Base-by-base conservation (phyloP, 1,140 invertebrate genomes). In the Pteromalus puparum region DNA sequence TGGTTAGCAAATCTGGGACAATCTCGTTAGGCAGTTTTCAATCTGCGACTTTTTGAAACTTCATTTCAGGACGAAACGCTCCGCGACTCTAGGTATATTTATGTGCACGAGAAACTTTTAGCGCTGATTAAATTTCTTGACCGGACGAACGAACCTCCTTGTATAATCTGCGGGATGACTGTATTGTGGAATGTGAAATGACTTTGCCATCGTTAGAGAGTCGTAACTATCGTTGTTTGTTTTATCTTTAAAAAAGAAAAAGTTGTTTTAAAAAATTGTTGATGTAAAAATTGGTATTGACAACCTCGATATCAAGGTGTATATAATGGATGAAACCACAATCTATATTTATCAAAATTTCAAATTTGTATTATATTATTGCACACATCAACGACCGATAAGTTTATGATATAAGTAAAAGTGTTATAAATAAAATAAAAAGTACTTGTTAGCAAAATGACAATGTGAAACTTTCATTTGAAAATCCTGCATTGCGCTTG, bases 91-190 rank as follows among this genome's bases (percentile, higher is more conserved):
- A 21, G 21, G 53, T 61, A n/a, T 61, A 61, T 21, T 61, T 61
- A 9, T n/a, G 53, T 61, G 5, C 21, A 21, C 53, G 15, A 61
- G n/a, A 61, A 61, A 18, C 18, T 61, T 48, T 61, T 61, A 61
- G 53, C 53, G 18, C 53, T 61, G 53, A 61, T 61, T 61, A 61
- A 61, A 61, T 61, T 61, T 61, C 53, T 61, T 61, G 53, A 61
- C 53, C 21, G 53, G 53, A 61, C 7, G 21, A 61, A 61, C 18
- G 30, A 34, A 34, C 18, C 21, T 61, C 4, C 18, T n/a, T 42
- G 18, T 18, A 21, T 21, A 21, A 61, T 61, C 21, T 61, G 53
- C 21, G 18, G 21, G 7, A 61, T 9, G 53, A n/a, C 53, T 18
- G 18, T 18, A 18, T 61, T n/a, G 53, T n/a, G 5, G 53, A 53